Base-by-base conservation (phyloP, 1,140 invertebrate genomes). In the Pseudomyrmex flavicornis region DNA sequence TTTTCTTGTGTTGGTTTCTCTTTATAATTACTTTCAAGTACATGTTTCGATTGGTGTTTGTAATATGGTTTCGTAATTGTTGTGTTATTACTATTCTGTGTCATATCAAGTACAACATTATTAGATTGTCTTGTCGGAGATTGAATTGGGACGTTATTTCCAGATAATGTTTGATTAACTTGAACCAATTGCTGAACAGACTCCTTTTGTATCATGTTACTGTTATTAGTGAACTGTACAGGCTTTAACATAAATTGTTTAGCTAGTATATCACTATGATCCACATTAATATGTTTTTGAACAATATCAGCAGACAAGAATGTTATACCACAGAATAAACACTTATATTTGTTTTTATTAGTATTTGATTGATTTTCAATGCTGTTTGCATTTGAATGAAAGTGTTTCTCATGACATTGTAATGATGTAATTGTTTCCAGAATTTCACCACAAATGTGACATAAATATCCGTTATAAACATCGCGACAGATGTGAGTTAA, bases 331-430 rank as follows among this genome's bases (percentile, higher is more conserved):
- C 76, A 80, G 12, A 72, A 72, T 10, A 72, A 35, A 4, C 76
- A 80, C 0, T 17, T 48, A 54, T 70, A 70, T 26, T 10, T 70
- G 2, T 61, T 48, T 48, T 72, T 7, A 44, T 9, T n/a, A 44
- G 10, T 9, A 0, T 48, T 59, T 13, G 3, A 7, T 59, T 1
- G 10, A 72, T 68, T 13, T 0, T 12, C 44, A 50, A 59, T 13
- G 9, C 1, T 2, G 0, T 4, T 8, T 5, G 9, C 52, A 12
- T 13, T 72, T 10, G 10, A 48, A 56, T 90, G 89, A 20, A 89
- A 85, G 2, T 91, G 91, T 70, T 73, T 88, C 2, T 90, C 66
- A 13, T 92, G 91, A 20, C 85, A 91, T 8, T 35, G 46, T 1
- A 91, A 61, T 1, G 84, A 79, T 56, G 65, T 76, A 1, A 9